Evolutionary conservation across 2,888 invertebrate species (phyloP), one percentile per base, ranked within the genome.

Genomic region (Pharmacophagus antenor): DNA sequence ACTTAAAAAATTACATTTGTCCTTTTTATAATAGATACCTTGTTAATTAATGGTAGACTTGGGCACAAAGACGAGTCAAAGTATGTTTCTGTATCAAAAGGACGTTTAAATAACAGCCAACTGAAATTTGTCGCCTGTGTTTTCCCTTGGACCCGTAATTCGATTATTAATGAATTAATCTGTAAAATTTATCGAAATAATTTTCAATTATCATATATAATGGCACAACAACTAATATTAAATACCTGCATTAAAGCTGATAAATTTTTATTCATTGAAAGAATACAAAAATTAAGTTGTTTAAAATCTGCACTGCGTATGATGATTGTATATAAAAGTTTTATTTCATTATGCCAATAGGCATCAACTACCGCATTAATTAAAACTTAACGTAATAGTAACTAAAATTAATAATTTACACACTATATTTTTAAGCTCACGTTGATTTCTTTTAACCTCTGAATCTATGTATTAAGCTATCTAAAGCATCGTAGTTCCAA

Each of bases 51-150:
- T 8, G 44, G 27, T 20, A 18, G 20, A 12, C 44, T 21, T 8
- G 8, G 15, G 31, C 17, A 27, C 22, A 57, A 57, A 31, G 8
- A 10, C 10, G 44, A 15, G 6, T 46, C 21, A 2, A 15, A 27
- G 2, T 12, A 27, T 2, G 49, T 51, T 23, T 54, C 58, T 15
- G 27, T 31, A 46, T 46, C 0, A 25, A n/a, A 20, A 2, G 17
- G 47, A 27, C 47, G 62, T 50, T 49, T 66, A n/a, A 47, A 56
- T 21, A 51, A 25, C 4, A 66, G 52, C 66, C 66, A 66, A 17
- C 53, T 58, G 46, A 65, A 66, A 17, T 65, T 62, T 3, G 59
- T 42, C 41, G 2, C 18, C 18, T 1, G 57, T 25, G 18, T 58
- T 10, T 50, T 44, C n/a, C 51, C 51, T 22, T 7, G 27, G 22